Evolutionary conservation across 2,888 invertebrate species (phyloP).

Genomic region (Cataglyphis altisquamis): DNA sequence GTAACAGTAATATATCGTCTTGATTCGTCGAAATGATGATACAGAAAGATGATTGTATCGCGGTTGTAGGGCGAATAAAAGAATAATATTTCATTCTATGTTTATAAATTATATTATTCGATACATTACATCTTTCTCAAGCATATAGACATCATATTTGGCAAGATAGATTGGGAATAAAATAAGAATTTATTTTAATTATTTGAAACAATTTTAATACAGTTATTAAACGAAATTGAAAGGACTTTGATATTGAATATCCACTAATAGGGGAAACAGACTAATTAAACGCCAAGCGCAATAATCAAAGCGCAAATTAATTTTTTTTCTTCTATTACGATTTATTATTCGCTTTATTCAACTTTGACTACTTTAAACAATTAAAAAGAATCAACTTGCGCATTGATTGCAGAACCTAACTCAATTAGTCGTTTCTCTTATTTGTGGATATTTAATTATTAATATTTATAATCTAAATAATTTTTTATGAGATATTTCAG

Average conservation of each 20-base stretch:
- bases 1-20: not conserved
- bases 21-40: not conserved
- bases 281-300: not conserved
- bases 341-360: not conserved
- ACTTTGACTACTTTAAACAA: not conserved
- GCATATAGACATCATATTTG: not conserved
- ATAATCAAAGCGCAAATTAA: not conserved
- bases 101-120: not conserved
- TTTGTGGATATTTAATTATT: not conserved
- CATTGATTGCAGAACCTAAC: not conserved
- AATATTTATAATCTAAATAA: not conserved
- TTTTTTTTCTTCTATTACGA: not conserved
- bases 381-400: not conserved
- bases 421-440: not conserved
- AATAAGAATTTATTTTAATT: not conserved
- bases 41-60: not conserved
- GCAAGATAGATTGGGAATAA: not conserved
- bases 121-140: not conserved
- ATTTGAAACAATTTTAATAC: not conserved
- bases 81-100: not conserved
- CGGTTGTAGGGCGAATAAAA: not conserved
- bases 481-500: not conserved
- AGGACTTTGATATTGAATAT: not conserved
- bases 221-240: not conserved
- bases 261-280: not conserved